Evolutionary conservation across 2,113 vertebrate genomes (phyloP), one percentile per base, ranked within the genome.

Genomic region (Austrofundulus limnaeus): DNA sequence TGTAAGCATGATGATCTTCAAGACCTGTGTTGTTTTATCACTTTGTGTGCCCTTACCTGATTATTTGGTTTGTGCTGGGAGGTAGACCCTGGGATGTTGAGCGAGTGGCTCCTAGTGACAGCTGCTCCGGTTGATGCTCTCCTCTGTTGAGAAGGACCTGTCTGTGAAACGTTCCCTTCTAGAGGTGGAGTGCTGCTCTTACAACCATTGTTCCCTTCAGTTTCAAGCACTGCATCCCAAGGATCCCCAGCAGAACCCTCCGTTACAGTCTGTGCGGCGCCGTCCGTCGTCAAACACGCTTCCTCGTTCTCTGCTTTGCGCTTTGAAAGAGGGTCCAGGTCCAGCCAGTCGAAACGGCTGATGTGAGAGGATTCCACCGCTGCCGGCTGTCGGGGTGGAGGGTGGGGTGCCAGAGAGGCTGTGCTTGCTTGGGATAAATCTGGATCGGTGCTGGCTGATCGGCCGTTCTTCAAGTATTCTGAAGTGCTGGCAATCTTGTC

Each of bases 401-500:
- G 84, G 72, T 69, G 88, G 13, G 87, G 92, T 45, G 74, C 84
- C 78, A 86, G 62, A 15, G 85, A 81, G 39, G 92, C 91, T 13
- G 91, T 43, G 75, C 75, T 78, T 24, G 64, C 86, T 24, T 70
- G 69, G 9, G 72, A 66, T 43, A 91, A 87, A 45, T 95, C 94
- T 6, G 91, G 59, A 70, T 95, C 95, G 0, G 87, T 89, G 87
- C 84, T 92, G 17, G 87, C 78, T 8, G 94, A 93, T 86, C 89
- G 94, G 19, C 94, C 95, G 10, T 96, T 96, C 86, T 92, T 95
- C 88, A 96, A 87, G 88, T 98, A 98, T 67, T 98, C 95, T 0
- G 95, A 98, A 52, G 96, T 98, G 90, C 95, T 97, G 66, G 96
- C 95, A 72, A 99, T 98, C 92, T 99, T 96, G 85, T 97, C 94